Percentiles rank a stretch among this genome's conserved stretches.
These are phyloP conservation scores for Myzus persicae DNA, from an alignment of 1,140 invertebrate species.

Conservation along the genomic window DNA sequence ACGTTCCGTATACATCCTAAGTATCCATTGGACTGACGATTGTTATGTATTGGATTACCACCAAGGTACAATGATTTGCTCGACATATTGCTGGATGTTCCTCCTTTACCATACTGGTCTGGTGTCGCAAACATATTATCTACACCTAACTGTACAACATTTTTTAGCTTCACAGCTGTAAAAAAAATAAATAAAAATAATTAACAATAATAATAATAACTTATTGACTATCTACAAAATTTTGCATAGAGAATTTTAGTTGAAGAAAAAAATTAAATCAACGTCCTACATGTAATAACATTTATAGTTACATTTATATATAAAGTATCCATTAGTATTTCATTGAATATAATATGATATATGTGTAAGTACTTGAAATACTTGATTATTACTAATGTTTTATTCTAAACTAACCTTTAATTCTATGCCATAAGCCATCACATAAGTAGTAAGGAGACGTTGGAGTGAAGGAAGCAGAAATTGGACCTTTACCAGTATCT, in stretches of 20 bases:
- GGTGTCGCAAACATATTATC: constrained; percentile 76
- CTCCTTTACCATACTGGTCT: constrained; percentile 72
- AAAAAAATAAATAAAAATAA: constrained; percentile 62
- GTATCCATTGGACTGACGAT: constrained; percentile 66
- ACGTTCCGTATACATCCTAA: constrained; percentile 85
- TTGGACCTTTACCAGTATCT: constrained; percentile 83
- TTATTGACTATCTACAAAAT: background rate
- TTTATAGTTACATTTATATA: too few species aligned
- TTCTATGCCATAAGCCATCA: constrained; percentile 93
- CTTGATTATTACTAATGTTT: background rate
- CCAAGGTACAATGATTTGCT: constrained; percentile 88
- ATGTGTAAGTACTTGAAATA: too few species aligned
- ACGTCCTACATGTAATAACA: background rate
- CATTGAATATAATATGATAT: too few species aligned
- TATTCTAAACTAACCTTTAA: constrained; percentile 73
- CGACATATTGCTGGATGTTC: constrained; percentile 69
- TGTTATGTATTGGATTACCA: constrained; percentile 73
- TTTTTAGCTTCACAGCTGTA: constrained; percentile 83
- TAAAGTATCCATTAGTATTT: too few species aligned
- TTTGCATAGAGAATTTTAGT: background rate
- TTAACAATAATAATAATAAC: background rate
- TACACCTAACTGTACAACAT: constrained; percentile 81
- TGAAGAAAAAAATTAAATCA: background rate
- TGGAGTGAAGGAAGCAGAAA: constrained; percentile 77
- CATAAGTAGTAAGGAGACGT: constrained; percentile 76